Evolutionary conservation across 2,797 vertebrate species (phyloP), one percentile per base, ranked within the genome.

Genomic region (Dryobates pubescens): DNA sequence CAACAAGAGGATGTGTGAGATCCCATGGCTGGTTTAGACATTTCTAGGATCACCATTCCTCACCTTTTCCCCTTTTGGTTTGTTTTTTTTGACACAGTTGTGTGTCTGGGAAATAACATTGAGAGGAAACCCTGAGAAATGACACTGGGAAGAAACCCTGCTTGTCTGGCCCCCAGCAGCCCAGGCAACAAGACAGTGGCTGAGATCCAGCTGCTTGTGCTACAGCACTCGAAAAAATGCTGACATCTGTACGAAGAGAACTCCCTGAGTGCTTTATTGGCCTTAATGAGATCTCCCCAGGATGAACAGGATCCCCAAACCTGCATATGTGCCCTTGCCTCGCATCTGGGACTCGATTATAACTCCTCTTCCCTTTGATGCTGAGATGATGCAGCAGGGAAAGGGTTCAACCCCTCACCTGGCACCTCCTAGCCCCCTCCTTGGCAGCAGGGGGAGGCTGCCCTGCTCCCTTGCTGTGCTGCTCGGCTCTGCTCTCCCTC

Each of bases 171-270:
- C n/a, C 65, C 70, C 26, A 36, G 86, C 76, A 81, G 23, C 30
- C 18, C 59, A 54, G 54, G 51, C 23, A 47, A 47, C 54, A 70
- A 15, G 73, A 61, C 7, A 36, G 6, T 15, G 2, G 24, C 71
- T 65, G 80, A 73, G 73, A 77, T 82, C 45, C 94, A 94, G 76
- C 74, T 67, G 72, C 65, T 79, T 7, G 19, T 17, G 23, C 88
- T 86, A 26, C 62, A 63, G 62, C 81, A 64, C 47, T 90, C 75
- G 43, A 95, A 78, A 78, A 88, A 82, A 64, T 20, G 76, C 45
- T 91, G 94, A 86, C 80, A 59, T 59, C 72, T 90, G 65, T 62
- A 53, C 51, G 78, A 61, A 56, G 63, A 70, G 58, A 94, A 53
- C 70, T 8, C 15, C 15, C 41, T 43, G 41, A 68, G 45, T 41